Percentiles rank a stretch among this genome's conserved stretches.
These are phyloP conservation scores for Gnathonemus echidnorhynchus DNA, from an alignment of 2,113 vertebrate genomes.

Conservation along the genomic window DNA sequence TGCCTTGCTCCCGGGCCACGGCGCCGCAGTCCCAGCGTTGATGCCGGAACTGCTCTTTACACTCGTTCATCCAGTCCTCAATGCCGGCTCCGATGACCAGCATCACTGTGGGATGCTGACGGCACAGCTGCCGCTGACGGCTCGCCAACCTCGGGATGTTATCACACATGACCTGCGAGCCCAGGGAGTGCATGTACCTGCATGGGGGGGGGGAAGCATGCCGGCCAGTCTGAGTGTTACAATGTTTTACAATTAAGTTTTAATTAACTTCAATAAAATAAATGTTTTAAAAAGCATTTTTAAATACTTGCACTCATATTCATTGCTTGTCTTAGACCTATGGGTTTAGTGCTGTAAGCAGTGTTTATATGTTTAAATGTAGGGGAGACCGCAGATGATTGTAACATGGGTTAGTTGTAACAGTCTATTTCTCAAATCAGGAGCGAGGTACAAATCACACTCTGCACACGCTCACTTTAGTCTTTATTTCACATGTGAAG, in stretches of 20 bases:
- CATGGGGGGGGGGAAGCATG: constrained; percentile 10
- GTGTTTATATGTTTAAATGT: too few relatives aligned
- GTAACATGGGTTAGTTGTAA: too few relatives aligned
- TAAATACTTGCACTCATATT: too few relatives aligned
- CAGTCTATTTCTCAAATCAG: too few relatives aligned
- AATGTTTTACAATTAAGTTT: not conserved
- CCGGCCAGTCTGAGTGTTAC: too few relatives aligned
- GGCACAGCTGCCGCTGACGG: constrained; percentile 87
- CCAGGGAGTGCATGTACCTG: constrained; percentile 87
- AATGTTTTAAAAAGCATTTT: not conserved
- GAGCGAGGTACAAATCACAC: too few relatives aligned
- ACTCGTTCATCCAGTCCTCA: constrained; percentile 83
- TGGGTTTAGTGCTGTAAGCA: too few relatives aligned
- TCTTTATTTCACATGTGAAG: too few relatives aligned
- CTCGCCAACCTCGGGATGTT: constrained; percentile 88
- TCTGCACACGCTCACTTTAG: too few relatives aligned
- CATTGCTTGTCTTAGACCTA: too few relatives aligned
- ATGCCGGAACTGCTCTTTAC: constrained; percentile 88
- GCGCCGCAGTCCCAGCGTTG: constrained; percentile 94
- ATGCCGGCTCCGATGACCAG: constrained; percentile 79
- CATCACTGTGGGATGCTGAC: constrained; percentile 81
- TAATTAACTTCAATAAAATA: not conserved
- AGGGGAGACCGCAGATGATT: too few relatives aligned
- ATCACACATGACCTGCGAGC: constrained; percentile 90
- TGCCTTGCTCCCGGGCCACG: constrained; percentile 73